phyloP scores from a whole-genome alignment of 2,113 vertebrate species.

The Cairina moschata region DNA sequence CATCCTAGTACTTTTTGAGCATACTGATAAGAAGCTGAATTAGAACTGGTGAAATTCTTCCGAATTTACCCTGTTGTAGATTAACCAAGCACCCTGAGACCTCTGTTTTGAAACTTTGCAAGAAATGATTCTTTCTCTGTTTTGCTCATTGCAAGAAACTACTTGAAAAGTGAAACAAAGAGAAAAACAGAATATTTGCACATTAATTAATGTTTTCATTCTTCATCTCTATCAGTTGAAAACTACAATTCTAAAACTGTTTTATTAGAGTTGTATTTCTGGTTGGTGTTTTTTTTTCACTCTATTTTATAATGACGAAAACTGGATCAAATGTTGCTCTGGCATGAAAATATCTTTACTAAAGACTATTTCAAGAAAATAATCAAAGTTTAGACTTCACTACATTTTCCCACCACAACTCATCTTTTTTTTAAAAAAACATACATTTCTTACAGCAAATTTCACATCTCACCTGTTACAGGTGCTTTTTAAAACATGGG shows the following conservation, averaged over 20 bases:
- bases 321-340: neutral
- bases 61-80: neutral
- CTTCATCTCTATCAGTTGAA: neutral
- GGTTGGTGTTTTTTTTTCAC: neutral
- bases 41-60: neutral
- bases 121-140: too few species aligned
- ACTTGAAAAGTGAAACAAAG: neutral
- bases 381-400: neutral
- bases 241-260: neutral
- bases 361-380: neutral
- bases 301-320: neutral
- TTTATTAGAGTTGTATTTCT: neutral
- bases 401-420: neutral
- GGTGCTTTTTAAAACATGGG: slow-evolving; percentile 37
- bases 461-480: slow-evolving; percentile 9
- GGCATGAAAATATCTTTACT: neutral
- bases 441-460: slow-evolving; percentile 3
- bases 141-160: slow-evolving; percentile 7
- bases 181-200: neutral
- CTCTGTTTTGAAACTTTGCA: neutral
- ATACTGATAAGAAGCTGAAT: neutral
- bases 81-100: neutral
- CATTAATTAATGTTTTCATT: neutral
- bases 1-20: neutral
- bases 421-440: neutral